A percentile compares a stretch with the other conserved stretches of the same genome.
These are phyloP conservation scores for Trissonchulus latispiculum DNA, from an alignment of 2,888 invertebrate genomes.

Conservation along the genomic window DNA sequence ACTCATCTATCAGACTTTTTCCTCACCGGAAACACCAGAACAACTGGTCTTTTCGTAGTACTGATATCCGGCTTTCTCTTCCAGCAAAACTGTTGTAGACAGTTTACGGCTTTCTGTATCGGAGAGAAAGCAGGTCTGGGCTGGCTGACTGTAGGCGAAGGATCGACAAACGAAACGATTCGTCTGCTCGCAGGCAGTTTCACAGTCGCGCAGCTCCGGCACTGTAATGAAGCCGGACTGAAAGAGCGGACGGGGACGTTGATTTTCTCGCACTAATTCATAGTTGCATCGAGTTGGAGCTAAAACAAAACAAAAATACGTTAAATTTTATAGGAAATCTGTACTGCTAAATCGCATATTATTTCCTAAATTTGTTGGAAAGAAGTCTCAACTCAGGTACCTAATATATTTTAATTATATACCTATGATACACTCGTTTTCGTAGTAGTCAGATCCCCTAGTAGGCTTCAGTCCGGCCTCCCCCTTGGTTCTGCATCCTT, in stretches of 20 bases:
- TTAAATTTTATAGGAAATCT: too few relatives aligned
- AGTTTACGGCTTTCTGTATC: neutral
- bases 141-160: neutral
- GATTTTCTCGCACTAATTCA: neutral
- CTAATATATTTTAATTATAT: too few relatives aligned
- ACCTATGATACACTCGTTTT: slow-evolving; percentile 9
- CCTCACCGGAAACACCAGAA: neutral
- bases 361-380: too few relatives aligned
- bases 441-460: neutral
- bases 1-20: too few relatives aligned
- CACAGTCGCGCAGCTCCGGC: neutral
- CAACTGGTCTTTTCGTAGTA: neutral
- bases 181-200: neutral
- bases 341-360: too few relatives aligned
- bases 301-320: too few relatives aligned
- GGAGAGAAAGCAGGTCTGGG: neutral
- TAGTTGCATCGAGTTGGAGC: slow-evolving; percentile 2
- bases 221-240: neutral
- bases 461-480: neutral
- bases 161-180: slow-evolving; percentile 1
- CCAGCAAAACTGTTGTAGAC: neutral
- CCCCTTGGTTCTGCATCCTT: neutral
- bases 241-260: neutral
- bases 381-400: too few relatives aligned
- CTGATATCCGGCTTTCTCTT: neutral